Percentiles rank a stretch among this genome's conserved stretches.
Evolutionary conservation across 2,888 invertebrate species (phyloP).

Genomic region (Apodemia duryi): DNA sequence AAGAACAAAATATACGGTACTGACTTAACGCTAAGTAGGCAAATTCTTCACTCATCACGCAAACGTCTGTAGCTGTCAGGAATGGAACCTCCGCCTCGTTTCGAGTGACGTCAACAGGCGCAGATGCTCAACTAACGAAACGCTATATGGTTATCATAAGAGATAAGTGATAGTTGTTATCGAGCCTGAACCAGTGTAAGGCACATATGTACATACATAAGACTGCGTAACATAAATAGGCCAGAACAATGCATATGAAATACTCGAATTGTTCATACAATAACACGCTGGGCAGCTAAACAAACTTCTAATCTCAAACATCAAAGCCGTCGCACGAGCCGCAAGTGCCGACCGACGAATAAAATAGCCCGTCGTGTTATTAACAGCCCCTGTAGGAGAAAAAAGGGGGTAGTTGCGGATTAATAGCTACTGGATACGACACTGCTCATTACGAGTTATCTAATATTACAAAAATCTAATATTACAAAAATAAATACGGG

Average conservation of each 20-base stretch:
- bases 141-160: neutral
- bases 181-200: neutral
- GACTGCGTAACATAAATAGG: constrained; percentile 8
- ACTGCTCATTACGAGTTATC: neutral
- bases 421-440: constrained; percentile 31
- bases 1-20: no score
- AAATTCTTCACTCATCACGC: no score
- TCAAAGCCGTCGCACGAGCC: constrained; percentile 68
- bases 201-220: neutral
- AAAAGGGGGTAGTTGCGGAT: constrained; percentile 43
- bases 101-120: no score
- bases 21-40: no score
- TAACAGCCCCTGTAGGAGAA: constrained; percentile 62
- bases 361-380: constrained; percentile 76
- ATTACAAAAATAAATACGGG: no score
- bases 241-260: constrained; percentile 33
- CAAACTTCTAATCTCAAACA: constrained; percentile 67
- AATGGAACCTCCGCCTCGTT: no score
- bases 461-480: no score
- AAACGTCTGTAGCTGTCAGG: no score
- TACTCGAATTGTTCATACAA: constrained; percentile 37
- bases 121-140: no score
- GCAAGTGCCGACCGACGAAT: constrained; percentile 63
- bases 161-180: neutral
- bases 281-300: constrained; percentile 43